These are phyloP conservation scores for Carollia perspicillata DNA, from an alignment of 2,113 vertebrate species.

Conservation along the genomic window DNA sequence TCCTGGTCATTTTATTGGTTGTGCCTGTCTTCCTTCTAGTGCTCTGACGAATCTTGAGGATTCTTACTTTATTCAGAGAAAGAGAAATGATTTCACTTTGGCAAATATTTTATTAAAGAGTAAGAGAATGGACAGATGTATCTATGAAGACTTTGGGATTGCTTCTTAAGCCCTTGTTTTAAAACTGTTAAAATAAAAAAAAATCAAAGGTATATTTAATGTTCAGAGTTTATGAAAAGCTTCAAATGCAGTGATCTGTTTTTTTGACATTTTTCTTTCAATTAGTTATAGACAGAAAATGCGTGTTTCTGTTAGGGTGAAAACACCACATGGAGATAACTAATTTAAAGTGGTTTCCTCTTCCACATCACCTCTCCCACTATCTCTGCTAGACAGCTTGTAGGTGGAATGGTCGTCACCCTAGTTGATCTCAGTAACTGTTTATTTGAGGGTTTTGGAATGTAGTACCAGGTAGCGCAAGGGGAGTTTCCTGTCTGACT, in stretches of 20 bases:
- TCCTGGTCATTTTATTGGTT: neutral
- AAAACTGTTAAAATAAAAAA: neutral
- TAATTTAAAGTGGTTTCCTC: neutral
- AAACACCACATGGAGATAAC: neutral
- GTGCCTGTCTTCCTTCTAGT: neutral
- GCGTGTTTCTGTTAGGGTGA: neutral
- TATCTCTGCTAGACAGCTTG: neutral
- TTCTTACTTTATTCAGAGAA: conserved; percentile 18
- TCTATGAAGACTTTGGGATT: neutral
- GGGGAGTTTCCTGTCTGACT: neutral
- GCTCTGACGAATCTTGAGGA: neutral
- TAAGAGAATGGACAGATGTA: neutral
- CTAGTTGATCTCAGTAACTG: neutral
- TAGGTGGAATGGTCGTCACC: neutral
- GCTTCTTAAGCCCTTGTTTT: neutral
- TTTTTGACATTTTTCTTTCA: conserved; percentile 1
- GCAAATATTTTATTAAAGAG: neutral
- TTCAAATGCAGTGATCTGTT: neutral
- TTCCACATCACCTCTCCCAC: neutral
- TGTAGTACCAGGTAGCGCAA: neutral
- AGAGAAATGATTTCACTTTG: conserved; percentile 15
- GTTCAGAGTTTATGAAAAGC: neutral
- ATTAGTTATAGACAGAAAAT: neutral
- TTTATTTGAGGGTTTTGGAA: neutral
- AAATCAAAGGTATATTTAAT: neutral